Conservation (phyloP, 2,797 vertebrate species). For the Psittacula derbiana region DNA sequence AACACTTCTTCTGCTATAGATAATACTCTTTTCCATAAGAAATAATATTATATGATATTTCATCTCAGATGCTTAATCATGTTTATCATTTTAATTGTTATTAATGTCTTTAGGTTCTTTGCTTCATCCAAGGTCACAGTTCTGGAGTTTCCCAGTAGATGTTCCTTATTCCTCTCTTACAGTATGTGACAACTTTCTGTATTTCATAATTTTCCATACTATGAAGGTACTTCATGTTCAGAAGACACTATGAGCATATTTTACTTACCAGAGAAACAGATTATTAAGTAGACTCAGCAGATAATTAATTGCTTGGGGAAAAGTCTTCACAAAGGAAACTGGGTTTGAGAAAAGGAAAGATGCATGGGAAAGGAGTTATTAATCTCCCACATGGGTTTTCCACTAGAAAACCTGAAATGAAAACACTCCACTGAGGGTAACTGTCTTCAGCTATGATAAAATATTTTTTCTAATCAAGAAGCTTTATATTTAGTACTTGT, state of each 20-base stretch:
- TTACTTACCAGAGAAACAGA: background rate
- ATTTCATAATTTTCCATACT: background rate
- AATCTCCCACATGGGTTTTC: background rate
- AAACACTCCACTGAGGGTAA: background rate
- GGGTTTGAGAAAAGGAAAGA: background rate
- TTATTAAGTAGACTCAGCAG: background rate
- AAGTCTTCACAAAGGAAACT: background rate
- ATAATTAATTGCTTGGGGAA: background rate
- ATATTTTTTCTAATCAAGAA: background rate
- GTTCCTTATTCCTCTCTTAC: background rate
- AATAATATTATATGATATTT: background rate
- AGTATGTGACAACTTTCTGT: background rate
- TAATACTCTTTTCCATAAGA: background rate
- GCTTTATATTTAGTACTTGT: background rate
- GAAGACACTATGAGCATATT: background rate
- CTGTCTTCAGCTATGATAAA: background rate
- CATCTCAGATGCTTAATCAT: background rate
- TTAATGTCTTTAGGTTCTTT: background rate
- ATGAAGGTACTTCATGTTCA: fast-evolving
- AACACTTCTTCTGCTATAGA: background rate
- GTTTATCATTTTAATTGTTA: background rate
- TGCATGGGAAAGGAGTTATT: background rate
- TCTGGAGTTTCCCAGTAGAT: background rate
- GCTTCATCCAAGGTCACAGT: background rate
- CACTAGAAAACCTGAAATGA: background rate